Percentiles rank a stretch among this genome's conserved stretches.
Evolutionary conservation across 2,113 vertebrate genomes (phyloP).

Genomic region (Ailurus styani): DNA sequence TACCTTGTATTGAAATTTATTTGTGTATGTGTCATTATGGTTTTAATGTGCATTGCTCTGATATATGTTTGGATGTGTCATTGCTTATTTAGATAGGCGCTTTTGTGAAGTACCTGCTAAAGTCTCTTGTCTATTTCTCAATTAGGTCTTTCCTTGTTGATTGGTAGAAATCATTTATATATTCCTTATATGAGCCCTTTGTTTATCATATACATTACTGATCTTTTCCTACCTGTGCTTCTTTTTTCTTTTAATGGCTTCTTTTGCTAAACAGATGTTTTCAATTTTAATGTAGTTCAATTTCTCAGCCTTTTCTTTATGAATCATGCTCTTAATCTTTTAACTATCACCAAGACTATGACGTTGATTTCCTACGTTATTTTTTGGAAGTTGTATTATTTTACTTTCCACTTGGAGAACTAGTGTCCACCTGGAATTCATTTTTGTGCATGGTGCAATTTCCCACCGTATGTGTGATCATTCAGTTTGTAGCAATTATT

Average conservation of each 20-base stretch:
- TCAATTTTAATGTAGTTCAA: not conserved
- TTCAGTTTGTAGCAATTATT: not conserved
- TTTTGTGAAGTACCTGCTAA: not conserved
- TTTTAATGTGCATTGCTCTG: not conserved
- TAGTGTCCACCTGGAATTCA: not conserved
- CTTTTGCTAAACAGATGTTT: not conserved
- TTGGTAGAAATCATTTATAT: not conserved
- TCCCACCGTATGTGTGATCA: not conserved
- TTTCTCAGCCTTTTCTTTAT: not conserved
- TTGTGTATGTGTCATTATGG: not conserved
- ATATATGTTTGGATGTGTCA: not conserved
- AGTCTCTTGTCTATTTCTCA: not conserved
- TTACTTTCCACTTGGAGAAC: not conserved
- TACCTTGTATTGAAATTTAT: not conserved
- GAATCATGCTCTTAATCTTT: not conserved
- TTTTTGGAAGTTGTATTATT: not conserved
- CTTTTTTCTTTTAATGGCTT: not conserved
- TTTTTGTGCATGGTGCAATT: not conserved
- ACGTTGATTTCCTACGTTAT: not conserved
- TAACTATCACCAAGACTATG: not conserved
- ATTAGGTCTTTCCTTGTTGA: not conserved
- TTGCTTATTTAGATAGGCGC: not conserved
- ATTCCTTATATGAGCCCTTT: not conserved
- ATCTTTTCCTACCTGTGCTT: not conserved
- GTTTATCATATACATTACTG: not conserved